Evolutionary conservation across 2,113 vertebrate genomes (phyloP), one percentile per base, ranked within the genome.

Genomic region (Chaetura pelagica): DNA sequence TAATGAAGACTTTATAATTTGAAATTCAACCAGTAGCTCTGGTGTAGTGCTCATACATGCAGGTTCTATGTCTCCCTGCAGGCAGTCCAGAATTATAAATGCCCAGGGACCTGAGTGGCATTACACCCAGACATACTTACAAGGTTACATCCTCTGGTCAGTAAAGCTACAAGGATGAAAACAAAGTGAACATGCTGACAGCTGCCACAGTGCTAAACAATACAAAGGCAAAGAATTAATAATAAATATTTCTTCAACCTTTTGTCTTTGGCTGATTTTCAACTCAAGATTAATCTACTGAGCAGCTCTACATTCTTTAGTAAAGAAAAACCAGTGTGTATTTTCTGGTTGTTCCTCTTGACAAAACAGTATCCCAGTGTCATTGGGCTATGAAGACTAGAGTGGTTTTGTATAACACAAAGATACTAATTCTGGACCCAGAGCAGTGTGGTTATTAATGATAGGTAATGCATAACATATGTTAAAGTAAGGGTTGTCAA

Each of bases 401-500:
- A 59, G 11, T 21, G 15, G 17, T 35, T 96, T 87, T 63, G 7
- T 44, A 76, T 15, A 61, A n/a, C 22, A 69, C 15, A 35, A 57
- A 29, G 44, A 63, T 19, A 21, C 19, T 62, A 73, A 80, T 22
- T 62, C 76, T 88, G 78, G 64, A 38, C 20, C 17, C 71, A 72
- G 9, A 54, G 54, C 89, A 76, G 55, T 6, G 55, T 76, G 55
- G 44, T 79, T 80, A 84, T 90, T 94, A 94, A 54, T 79, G 84
- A 78, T 7, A 79, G 32, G 48, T 91, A 93, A 91, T 29, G 44
- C 40, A 24, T 68, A 94, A 85, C 95, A 94, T 92, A 94, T 93
- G 96, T 89, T 46, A 91, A 73, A 87, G 92, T 59, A 89, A 86
- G 61, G 61, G 73, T 73, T 94, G 96, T 96, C 93, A 94, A 72